These are phyloP conservation scores for Hemibagrus guttatus DNA, from an alignment of 2,797 vertebrate genomes.

Conservation along the genomic window DNA sequence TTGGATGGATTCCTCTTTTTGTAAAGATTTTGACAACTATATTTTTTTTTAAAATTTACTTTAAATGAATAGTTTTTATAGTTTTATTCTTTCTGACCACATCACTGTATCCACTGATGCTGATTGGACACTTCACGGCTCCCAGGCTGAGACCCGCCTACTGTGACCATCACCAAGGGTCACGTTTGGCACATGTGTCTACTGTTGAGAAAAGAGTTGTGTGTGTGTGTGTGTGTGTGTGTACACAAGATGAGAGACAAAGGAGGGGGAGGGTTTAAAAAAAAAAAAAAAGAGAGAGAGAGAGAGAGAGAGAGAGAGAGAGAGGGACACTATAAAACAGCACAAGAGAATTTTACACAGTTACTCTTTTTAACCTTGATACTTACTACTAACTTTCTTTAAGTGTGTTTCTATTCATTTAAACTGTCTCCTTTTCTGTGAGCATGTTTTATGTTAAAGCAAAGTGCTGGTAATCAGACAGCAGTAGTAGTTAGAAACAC, in stretches of 20 bases:
- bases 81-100: background rate
- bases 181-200: constrained; percentile 46
- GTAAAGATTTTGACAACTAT: no score
- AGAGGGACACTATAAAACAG: background rate
- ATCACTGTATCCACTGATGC: background rate
- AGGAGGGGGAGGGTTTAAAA: background rate
- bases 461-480: background rate
- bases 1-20: no score
- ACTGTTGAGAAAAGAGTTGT: constrained; percentile 21
- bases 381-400: background rate
- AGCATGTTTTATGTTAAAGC: background rate
- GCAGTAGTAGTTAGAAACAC: background rate
- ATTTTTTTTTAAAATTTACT: no score
- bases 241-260: constrained; percentile 22
- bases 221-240: constrained; percentile 20
- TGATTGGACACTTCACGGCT: background rate
- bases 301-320: no score
- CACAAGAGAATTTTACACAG: background rate
- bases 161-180: constrained; percentile 54
- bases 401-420: background rate
- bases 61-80: background rate
- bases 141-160: constrained; percentile 15
- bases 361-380: background rate
- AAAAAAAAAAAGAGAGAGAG: no score
- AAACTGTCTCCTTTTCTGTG: background rate